Base-by-base conservation (phyloP, 2,888 invertebrate genomes). In the Hypsopygia costalis region DNA sequence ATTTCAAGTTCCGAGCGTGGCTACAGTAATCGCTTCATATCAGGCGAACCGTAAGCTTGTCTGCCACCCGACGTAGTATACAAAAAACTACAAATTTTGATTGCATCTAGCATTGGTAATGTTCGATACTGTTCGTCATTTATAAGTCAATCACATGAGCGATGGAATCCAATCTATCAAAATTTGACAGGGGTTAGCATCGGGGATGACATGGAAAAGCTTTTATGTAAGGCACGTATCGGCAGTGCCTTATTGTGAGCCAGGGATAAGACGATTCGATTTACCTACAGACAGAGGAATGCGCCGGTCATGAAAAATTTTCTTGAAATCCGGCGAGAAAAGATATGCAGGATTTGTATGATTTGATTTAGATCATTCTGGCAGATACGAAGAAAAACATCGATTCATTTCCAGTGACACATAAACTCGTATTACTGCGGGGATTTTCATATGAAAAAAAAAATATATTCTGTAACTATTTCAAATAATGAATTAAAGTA, bases 181-280 rank as follows among this genome's bases (percentile, higher is more conserved):
- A 69, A 68, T 76, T 78, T 83, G 87, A 85, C 80, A 64, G 57
- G 75, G 83, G 83, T 79, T 66, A 61, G 58, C 62, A 62, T 62
- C 59, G 51, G 61, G 67, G 59, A 68, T 75, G 82, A 83, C 83
- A 85, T 58, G 75, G 67, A 78, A 85, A 83, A 56, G 76, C 82
- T 85, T 78, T 82, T 70, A 75, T 51, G 60, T 55, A 43, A 25
- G 16, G 46, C 46, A 44, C 46, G 37, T 41, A 41, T 32, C 34
- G 6, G 38, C 30, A 46, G 46, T 45, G 45, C 40, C 37, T 43
- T 43, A 41, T 45, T 40, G 42, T 25, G 28, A 41, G 20, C 25
- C 10, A 27, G 7, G 34, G 34, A 34, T 29, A 35, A 35, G 34
- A 11, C 34, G 36, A 36, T 36, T n/a, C 30, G 21, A 36, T 30